Evolutionary conservation across 2,797 vertebrate species (phyloP).

Genomic region (Danio choprae): DNA sequence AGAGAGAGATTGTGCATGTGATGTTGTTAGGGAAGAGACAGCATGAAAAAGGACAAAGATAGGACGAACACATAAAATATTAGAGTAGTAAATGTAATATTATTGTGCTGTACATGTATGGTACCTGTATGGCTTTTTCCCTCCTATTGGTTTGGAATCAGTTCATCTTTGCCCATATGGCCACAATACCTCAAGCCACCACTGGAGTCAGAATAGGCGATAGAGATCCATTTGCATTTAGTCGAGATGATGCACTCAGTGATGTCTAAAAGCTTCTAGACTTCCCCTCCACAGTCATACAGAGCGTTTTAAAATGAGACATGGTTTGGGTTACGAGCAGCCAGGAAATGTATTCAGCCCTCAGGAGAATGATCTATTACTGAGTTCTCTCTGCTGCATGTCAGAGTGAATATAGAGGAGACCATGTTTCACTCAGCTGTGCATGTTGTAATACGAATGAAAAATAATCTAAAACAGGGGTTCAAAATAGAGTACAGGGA

Average conservation of each 20-base stretch:
- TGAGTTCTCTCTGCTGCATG: slow-evolving; percentile 34
- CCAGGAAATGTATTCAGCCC: slow-evolving; percentile 66
- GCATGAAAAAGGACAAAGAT: slow-evolving; percentile 12
- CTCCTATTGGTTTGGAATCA: slow-evolving; percentile 17
- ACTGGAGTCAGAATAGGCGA: slow-evolving; percentile 37
- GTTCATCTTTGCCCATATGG: slow-evolving; percentile 34
- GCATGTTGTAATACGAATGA: slow-evolving; percentile 42
- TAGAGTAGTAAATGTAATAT: neutral
- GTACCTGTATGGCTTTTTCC: slow-evolving; percentile 16
- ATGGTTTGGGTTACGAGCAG: slow-evolving; percentile 65
- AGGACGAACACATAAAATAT: slow-evolving; percentile 2
- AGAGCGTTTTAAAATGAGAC: slow-evolving; percentile 59
- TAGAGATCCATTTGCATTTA: slow-evolving; percentile 43
- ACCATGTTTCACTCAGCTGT: slow-evolving; percentile 11
- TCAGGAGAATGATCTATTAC: slow-evolving; percentile 62
- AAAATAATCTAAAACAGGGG: slow-evolving; percentile 12
- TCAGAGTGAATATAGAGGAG: slow-evolving; percentile 25
- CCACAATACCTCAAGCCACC: slow-evolving; percentile 37
- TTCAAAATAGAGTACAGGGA: neutral
- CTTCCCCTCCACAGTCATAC: slow-evolving; percentile 54
- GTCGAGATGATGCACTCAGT: slow-evolving; percentile 54
- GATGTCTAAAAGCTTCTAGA: slow-evolving; percentile 59
- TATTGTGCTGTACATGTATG: slow-evolving; percentile 1
- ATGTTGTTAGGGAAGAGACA: slow-evolving; percentile 16
- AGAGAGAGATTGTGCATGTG: neutral